Conservation (phyloP, 2,113 vertebrate genomes). For the Conger conger region DNA sequence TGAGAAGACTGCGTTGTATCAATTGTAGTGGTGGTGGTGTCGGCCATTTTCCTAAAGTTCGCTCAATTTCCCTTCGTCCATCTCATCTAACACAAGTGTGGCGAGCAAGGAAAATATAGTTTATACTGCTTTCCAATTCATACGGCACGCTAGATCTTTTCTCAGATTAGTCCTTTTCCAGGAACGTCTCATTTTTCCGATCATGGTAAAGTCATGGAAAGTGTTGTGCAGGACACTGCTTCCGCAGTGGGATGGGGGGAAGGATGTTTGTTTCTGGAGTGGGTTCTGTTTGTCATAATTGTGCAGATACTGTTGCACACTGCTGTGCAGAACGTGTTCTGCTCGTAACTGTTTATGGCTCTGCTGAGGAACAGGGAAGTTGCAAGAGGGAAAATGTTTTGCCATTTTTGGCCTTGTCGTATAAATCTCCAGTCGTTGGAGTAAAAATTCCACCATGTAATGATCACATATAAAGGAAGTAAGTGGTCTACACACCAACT, state of each 20-base stretch:
- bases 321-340: background rate
- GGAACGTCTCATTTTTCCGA: too few species aligned
- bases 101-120: background rate
- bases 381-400: too few species aligned
- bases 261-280: background rate
- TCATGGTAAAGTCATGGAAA: background rate
- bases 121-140: background rate
- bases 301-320: background rate
- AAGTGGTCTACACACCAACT: too few species aligned
- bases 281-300: background rate
- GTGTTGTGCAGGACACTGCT: background rate
- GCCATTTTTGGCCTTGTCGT: too few species aligned
- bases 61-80: background rate
- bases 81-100: background rate
- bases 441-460: too few species aligned
- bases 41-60: background rate
- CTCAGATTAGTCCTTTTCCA: background rate
- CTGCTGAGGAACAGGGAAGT: background rate
- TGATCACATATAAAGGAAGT: background rate
- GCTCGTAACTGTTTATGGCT: background rate
- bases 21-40: background rate
- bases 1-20: background rate
- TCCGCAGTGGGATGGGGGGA: background rate
- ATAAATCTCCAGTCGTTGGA: too few species aligned
- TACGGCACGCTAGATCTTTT: background rate